Conservation (phyloP, 2,113 vertebrate species). For the Eulemur rufifrons region DNA sequence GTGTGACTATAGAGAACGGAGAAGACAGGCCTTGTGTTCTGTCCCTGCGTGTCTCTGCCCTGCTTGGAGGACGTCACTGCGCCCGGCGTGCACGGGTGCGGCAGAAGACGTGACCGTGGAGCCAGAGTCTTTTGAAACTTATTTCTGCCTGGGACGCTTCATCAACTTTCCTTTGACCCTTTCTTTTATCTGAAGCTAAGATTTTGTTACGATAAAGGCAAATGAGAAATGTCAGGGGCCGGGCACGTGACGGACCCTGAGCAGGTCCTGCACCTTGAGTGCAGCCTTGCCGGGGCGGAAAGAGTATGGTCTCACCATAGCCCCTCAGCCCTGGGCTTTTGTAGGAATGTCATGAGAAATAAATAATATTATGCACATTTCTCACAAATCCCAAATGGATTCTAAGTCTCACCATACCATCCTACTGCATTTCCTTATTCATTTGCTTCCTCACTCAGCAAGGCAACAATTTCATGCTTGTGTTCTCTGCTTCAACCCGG, state of each 20-base stretch:
- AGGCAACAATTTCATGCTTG: background rate
- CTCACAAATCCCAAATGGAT: background rate
- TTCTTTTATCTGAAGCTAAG: background rate
- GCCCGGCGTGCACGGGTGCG: accelerated
- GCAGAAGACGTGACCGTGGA: background rate
- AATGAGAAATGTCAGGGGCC: background rate
- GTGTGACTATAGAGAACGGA: too few relatives aligned
- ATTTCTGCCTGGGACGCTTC: background rate
- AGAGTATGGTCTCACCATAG: accelerated
- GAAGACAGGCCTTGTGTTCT: background rate
- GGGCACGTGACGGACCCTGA: background rate
- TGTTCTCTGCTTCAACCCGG: background rate
- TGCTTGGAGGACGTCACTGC: background rate
- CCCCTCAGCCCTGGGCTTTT: accelerated
- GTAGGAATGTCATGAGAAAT: background rate
- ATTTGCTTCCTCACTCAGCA: background rate
- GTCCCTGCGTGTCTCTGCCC: background rate
- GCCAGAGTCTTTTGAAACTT: background rate
- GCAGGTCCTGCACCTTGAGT: background rate
- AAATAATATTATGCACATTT: background rate
- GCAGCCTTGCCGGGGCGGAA: too few relatives aligned
- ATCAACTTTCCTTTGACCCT: background rate
- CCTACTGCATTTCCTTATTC: background rate
- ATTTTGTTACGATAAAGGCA: accelerated
- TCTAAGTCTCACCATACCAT: accelerated